A percentile compares a stretch with the other conserved stretches of the same genome.
Evolutionary conservation across 1,140 invertebrate genomes (phyloP).

Genomic region (Chrysoperla carnea): DNA sequence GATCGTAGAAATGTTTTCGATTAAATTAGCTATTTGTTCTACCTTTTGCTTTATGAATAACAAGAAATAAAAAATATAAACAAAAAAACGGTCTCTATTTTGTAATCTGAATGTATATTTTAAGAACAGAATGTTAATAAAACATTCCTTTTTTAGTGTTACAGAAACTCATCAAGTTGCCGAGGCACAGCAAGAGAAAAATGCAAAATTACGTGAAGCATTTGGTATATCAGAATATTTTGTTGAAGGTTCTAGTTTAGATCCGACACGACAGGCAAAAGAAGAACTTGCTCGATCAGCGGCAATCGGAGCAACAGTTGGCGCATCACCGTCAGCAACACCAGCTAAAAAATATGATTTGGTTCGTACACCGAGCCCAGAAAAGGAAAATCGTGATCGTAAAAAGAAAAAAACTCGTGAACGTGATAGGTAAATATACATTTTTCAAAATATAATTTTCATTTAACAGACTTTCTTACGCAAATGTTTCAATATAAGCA

Average conservation of each 20-base stretch:
- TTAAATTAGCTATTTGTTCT: too few relatives aligned
- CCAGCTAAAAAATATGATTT: conserved; percentile 36
- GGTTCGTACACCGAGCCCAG: conserved; percentile 36
- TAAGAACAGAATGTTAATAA: too few relatives aligned
- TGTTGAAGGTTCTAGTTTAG: conserved; percentile 84
- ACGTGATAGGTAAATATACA: conserved; percentile 15
- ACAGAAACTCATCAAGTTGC: conserved; percentile 91
- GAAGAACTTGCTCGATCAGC: conserved; percentile 44
- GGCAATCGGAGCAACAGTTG: conserved; percentile 29
- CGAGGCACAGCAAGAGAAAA: conserved; percentile 92
- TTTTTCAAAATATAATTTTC: conserved; percentile 17
- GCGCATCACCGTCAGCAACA: conserved; percentile 33
- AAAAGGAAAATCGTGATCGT: conserved; percentile 29
- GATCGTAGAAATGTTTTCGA: too few relatives aligned
- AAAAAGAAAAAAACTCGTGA: conserved; percentile 20
- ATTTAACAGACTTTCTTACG: too few relatives aligned
- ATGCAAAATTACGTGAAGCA: conserved; percentile 76
- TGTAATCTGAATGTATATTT: too few relatives aligned
- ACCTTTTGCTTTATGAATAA: too few relatives aligned
- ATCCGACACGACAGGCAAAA: conserved; percentile 64
- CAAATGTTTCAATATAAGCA: too few relatives aligned
- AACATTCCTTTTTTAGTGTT: conserved; percentile 61
- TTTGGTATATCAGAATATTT: conserved; percentile 90
- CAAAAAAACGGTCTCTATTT: too few relatives aligned
- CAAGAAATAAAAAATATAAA: too few relatives aligned